Evolutionary conservation across 1,140 invertebrate genomes (phyloP).

Genomic region (Lutraria rhynchaena): DNA sequence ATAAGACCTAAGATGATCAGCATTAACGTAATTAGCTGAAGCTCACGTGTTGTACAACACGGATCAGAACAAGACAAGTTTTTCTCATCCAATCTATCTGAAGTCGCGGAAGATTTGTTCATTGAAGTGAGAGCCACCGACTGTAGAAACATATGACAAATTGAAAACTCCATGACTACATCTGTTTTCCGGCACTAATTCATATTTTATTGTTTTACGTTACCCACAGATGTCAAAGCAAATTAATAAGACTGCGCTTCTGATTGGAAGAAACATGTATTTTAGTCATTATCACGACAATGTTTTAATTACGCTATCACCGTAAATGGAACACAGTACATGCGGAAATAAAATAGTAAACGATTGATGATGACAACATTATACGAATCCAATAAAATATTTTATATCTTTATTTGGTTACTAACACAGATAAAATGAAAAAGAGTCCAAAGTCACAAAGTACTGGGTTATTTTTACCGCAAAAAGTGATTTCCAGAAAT

Average conservation of each 20-base stretch:
- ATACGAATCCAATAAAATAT: too few species aligned
- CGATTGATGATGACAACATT: too few species aligned
- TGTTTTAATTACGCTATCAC: background rate
- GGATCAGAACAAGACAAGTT: background rate
- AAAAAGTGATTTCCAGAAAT: too few species aligned
- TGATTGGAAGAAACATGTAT: background rate
- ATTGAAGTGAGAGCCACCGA: background rate
- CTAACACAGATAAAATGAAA: too few species aligned
- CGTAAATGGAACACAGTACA: too few species aligned
- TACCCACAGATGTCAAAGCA: conserved; percentile 1
- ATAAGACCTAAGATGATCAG: background rate
- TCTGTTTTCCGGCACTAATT: conserved; percentile 28
- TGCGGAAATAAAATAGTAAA: too few species aligned
- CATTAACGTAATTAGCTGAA: conserved; percentile 14
- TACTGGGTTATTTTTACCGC: too few species aligned
- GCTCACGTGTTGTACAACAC: conserved; percentile 6
- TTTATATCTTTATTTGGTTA: too few species aligned
- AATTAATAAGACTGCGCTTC: background rate
- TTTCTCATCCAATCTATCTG: background rate
- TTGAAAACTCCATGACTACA: conserved; percentile 19
- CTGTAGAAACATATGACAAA: background rate
- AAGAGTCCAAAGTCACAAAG: too few species aligned
- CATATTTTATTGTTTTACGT: conserved; percentile 44
- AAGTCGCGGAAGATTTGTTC: background rate
- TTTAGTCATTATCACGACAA: background rate